Evolutionary conservation across 30 jellyfish, hydroid and myxozoan genomes (phyloP).

Genomic region (Aurelia sp.): DNA sequence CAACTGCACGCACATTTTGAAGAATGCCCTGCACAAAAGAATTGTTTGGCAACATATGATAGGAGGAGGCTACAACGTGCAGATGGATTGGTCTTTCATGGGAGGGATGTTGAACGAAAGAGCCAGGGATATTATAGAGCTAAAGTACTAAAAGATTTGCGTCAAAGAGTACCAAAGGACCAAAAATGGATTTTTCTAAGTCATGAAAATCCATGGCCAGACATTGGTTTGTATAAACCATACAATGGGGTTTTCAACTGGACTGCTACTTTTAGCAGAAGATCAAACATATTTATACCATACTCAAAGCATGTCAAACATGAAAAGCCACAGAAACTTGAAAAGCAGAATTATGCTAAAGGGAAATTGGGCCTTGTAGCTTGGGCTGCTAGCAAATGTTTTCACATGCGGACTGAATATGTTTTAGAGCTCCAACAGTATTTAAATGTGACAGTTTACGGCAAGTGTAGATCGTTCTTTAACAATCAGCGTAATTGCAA

Average conservation of each 20-base stretch:
- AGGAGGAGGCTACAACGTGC: conserved; percentile 59
- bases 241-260: conserved; percentile 85
- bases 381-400: conserved; percentile 85
- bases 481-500: conserved; percentile 67
- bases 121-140: conserved; percentile 45
- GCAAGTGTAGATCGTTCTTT: conserved; percentile 70
- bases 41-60: conserved; percentile 82
- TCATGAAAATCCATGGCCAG: conserved; percentile 86
- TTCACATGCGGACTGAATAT: conserved; percentile 64
- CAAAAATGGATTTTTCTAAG: conserved; percentile 94
- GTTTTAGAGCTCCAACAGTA: conserved; percentile 76
- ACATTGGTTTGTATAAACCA: conserved; percentile 47
- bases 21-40: conserved; percentile 49
- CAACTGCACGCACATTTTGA: conserved; percentile 43
- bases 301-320: conserved; percentile 12
- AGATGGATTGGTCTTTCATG: conserved; percentile 84
- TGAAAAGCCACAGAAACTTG: conserved; percentile 11
- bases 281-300: conserved; percentile 78
- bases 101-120: conserved; percentile 59
- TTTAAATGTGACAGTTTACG: conserved; percentile 80
- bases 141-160: conserved; percentile 24
- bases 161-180: conserved; percentile 35
- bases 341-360: conserved; percentile 66
- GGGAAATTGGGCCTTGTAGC: conserved; percentile 67
- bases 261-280: conserved; percentile 86